Conservation (phyloP, 2,888 invertebrate genomes). For the Synanthedon tipuliformis region DNA sequence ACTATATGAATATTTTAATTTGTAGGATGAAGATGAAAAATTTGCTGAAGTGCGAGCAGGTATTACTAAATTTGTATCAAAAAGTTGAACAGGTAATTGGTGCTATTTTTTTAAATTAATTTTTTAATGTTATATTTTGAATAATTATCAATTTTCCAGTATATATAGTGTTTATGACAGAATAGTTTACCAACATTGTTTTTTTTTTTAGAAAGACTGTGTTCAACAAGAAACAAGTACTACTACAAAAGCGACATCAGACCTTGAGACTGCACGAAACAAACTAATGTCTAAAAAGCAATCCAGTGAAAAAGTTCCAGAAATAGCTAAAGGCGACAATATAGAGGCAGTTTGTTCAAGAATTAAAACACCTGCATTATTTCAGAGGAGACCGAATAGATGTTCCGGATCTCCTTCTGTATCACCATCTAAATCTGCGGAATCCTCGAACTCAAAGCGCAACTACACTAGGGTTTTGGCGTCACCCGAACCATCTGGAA, state of each 20-base stretch:
- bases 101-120: neutral
- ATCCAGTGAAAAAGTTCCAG: slow-evolving; percentile 35
- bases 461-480: slow-evolving; percentile 50
- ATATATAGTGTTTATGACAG: neutral
- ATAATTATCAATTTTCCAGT: neutral
- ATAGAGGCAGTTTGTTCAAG: slow-evolving; percentile 25
- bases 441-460: slow-evolving; percentile 16
- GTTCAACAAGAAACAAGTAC: slow-evolving; percentile 1
- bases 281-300: slow-evolving; percentile 34
- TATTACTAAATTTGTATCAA: slow-evolving; percentile 73
- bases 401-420: slow-evolving; percentile 16
- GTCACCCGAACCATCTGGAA: slow-evolving; percentile 37
- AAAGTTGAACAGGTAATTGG: slow-evolving; percentile 73
- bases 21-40: slow-evolving; percentile 77
- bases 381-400: slow-evolving; percentile 50
- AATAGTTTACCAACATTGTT: neutral
- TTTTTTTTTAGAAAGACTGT: neutral
- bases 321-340: slow-evolving; percentile 35
- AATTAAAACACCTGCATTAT: slow-evolving; percentile 53
- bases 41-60: slow-evolving; percentile 76
- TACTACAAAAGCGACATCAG: slow-evolving; percentile 17
- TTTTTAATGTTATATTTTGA: neutral
- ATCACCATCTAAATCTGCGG: slow-evolving; percentile 9
- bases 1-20: too few relatives aligned
- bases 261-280: slow-evolving; percentile 38